Evolutionary conservation across 2,113 vertebrate genomes (phyloP).

Genomic region (Ophthalmolycus amberensis): DNA sequence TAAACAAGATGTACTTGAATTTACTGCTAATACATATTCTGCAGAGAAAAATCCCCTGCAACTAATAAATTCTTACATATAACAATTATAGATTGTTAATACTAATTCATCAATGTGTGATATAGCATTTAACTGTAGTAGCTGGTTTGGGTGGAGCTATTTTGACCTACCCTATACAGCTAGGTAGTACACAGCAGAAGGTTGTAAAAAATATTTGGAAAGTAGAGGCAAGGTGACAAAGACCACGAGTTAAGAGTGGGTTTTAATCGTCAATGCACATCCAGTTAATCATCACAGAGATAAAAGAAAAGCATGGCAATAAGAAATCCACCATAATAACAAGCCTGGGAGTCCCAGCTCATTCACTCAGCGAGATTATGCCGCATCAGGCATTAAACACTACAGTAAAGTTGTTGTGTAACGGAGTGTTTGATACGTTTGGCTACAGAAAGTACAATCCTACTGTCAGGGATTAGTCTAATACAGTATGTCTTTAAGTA

Average conservation of each 20-base stretch:
- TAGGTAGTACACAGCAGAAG: not conserved
- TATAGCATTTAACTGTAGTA: not conserved
- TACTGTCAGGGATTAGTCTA: conserved; percentile 36
- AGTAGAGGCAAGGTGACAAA: not conserved
- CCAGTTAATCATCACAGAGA: conserved; percentile 56
- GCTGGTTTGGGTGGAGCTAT: not conserved
- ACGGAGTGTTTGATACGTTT: conserved; percentile 30
- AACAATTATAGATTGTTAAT: not conserved
- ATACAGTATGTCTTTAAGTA: conserved; percentile 12
- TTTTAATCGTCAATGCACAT: conserved; percentile 69
- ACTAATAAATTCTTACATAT: not conserved
- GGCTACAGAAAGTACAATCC: conserved; percentile 26
- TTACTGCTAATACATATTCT: not conserved
- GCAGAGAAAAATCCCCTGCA: not conserved
- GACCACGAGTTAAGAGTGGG: conserved; percentile 24
- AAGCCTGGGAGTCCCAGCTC: conserved; percentile 39
- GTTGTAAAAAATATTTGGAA: not conserved
- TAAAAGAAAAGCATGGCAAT: conserved; percentile 37
- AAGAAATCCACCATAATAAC: conserved; percentile 29
- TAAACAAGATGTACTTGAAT: not conserved
- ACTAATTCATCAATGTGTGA: not conserved
- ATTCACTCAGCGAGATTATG: conserved; percentile 14
- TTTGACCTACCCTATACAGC: not conserved
- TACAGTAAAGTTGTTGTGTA: conserved; percentile 20
- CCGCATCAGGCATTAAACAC: conserved; percentile 19